Evolutionary conservation across 2,797 vertebrate genomes (phyloP).

Genomic region (Sebastes steindachneri): DNA sequence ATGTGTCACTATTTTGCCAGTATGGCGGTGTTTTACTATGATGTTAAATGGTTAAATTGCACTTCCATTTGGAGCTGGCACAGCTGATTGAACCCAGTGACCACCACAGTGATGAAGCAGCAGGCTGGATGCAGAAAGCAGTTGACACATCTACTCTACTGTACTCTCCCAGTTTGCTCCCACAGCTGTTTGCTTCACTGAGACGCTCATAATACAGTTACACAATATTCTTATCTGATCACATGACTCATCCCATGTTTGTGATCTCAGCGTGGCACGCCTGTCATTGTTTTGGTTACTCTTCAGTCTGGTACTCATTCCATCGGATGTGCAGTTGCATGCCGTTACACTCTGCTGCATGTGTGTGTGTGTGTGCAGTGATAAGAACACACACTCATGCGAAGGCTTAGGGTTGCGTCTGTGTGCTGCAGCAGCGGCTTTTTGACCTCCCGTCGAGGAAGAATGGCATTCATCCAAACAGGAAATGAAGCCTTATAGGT

Average conservation of each 20-base stretch:
- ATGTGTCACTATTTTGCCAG: not conserved
- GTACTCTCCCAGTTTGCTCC: conserved; percentile 13
- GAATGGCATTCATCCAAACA: conserved; percentile 68
- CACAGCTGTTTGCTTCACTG: conserved; percentile 23
- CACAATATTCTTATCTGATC: conserved; percentile 44
- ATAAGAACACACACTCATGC: conserved; percentile 5
- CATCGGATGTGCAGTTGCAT: not conserved
- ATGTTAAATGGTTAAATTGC: not conserved
- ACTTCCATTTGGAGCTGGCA: conserved; percentile 22
- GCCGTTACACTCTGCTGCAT: not conserved
- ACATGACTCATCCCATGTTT: conserved; percentile 4
- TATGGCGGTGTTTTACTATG: not conserved
- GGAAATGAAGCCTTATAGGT: conserved; percentile 60
- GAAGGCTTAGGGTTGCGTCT: conserved; percentile 19
- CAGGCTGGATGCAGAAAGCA: conserved; percentile 32
- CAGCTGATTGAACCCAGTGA: conserved; percentile 36
- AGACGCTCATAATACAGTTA: conserved; percentile 23
- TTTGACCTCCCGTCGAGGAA: conserved; percentile 64
- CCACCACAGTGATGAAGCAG: conserved; percentile 36
- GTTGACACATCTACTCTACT: conserved; percentile 16
- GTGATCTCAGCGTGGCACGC: not conserved
- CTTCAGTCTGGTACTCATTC: conserved; percentile 22
- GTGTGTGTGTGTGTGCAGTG: not conserved
- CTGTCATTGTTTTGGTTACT: not conserved
- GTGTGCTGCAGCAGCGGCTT: conserved; percentile 52